phyloP scores from a whole-genome alignment of 2,113 vertebrate species.

The Atrichornis clamosus region DNA sequence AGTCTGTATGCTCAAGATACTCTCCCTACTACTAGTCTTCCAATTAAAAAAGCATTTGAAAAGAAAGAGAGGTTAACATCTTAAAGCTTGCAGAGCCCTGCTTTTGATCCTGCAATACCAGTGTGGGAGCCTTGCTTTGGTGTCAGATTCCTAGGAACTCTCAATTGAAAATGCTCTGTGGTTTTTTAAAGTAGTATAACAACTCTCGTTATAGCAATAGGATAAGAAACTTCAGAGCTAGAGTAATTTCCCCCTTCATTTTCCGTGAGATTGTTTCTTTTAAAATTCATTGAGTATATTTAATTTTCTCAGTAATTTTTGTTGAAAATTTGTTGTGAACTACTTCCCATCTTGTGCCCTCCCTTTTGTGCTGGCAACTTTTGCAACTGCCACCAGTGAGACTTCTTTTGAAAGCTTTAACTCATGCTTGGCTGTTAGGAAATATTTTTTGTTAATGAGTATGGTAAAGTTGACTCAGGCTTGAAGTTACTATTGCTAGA shows the following conservation, averaged over 20 bases:
- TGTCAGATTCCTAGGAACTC: background rate
- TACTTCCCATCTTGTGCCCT: background rate
- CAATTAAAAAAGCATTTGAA: slow-evolving; percentile 18
- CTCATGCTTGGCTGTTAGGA: background rate
- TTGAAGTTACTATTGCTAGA: background rate
- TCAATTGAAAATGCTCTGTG: background rate
- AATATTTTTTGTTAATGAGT: background rate
- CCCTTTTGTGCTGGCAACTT: background rate
- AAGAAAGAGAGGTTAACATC: background rate
- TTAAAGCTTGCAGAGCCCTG: background rate
- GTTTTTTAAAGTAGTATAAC: background rate
- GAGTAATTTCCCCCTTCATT: background rate
- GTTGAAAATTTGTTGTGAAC: background rate
- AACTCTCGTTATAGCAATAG: background rate
- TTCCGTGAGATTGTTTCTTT: background rate
- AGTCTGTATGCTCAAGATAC: background rate
- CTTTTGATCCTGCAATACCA: background rate
- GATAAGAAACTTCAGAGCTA: background rate
- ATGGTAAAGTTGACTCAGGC: background rate
- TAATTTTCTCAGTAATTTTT: background rate
- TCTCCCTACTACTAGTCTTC: background rate
- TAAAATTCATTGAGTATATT: background rate
- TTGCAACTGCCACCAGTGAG: background rate
- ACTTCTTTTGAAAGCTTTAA: background rate
- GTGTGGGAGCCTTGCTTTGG: background rate